Conservation (phyloP, 2,797 vertebrate genomes). For the Scomberomorus guttatus region DNA sequence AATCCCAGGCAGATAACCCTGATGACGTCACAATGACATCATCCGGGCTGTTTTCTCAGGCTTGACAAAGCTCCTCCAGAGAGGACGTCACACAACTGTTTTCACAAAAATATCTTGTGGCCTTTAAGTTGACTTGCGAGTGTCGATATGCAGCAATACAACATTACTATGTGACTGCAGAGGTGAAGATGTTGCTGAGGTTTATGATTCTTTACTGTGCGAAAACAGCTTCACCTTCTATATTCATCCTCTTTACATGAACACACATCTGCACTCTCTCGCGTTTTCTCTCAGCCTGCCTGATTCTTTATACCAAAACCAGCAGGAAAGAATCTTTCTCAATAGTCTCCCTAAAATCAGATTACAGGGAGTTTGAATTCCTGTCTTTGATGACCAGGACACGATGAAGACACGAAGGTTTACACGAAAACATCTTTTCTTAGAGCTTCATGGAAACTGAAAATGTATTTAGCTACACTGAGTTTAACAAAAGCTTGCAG, state of each 20-base stretch:
- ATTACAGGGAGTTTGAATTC: constrained; percentile 37
- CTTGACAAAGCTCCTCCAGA: neutral
- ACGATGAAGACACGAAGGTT: constrained; percentile 9
- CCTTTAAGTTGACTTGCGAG: constrained; percentile 2
- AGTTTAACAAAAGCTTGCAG: constrained; percentile 1
- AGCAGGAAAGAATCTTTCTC: constrained; percentile 34
- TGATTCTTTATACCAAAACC: constrained; percentile 49
- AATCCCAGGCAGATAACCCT: neutral
- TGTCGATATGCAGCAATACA: constrained; percentile 10
- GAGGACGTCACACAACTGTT: neutral
- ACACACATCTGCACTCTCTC: constrained; percentile 12
- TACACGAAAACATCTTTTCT: neutral
- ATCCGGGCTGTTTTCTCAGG: constrained; percentile 5
- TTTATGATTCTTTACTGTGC: neutral
- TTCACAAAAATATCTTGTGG: too few species aligned
- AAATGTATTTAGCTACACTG: neutral
- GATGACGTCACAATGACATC: constrained; percentile 12
- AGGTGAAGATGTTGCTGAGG: neutral
- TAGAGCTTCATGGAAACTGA: constrained; percentile 5
- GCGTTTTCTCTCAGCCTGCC: constrained; percentile 9
- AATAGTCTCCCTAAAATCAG: constrained; percentile 43
- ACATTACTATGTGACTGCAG: neutral
- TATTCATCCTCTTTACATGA: neutral
- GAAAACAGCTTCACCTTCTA: neutral
- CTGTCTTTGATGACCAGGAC: constrained; percentile 34